Evolutionary conservation across 2,113 vertebrate genomes (phyloP).

Genomic region (Carassius auratus): DNA sequence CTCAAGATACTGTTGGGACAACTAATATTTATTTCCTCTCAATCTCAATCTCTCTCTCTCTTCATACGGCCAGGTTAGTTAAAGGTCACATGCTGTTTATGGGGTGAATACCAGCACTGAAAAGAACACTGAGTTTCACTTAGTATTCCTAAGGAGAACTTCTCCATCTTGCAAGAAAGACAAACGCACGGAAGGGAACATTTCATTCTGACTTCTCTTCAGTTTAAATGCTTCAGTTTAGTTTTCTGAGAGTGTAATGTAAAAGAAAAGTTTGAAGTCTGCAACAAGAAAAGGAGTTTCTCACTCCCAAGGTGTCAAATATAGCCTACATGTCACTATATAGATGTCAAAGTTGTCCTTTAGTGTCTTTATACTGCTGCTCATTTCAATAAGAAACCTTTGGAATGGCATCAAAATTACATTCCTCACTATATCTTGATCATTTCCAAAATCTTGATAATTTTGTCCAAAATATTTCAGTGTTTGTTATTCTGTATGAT

Average conservation of each 20-base stretch:
- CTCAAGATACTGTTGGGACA: background rate
- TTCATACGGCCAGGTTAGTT: background rate
- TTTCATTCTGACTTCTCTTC: background rate
- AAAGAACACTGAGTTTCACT: background rate
- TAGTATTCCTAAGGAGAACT: background rate
- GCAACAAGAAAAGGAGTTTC: background rate
- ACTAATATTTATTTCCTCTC: background rate
- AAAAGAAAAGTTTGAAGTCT: background rate
- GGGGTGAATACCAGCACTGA: background rate
- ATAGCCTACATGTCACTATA: no score
- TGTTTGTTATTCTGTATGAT: background rate
- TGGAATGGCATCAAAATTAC: background rate
- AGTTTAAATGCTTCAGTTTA: background rate
- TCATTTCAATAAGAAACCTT: background rate
- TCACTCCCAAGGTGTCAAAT: background rate
- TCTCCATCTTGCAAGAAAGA: background rate
- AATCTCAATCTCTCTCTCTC: no score
- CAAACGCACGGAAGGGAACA: background rate
- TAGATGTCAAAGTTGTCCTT: background rate
- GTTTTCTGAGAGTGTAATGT: background rate
- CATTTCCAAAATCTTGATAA: fast-evolving
- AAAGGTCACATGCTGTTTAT: background rate
- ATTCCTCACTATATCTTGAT: background rate
- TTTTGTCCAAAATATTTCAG: background rate
- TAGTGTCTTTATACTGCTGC: background rate